Evolutionary conservation across 2,113 vertebrate genomes (phyloP), one percentile per base, ranked within the genome.

Genomic region (Tauraco erythrolophus): DNA sequence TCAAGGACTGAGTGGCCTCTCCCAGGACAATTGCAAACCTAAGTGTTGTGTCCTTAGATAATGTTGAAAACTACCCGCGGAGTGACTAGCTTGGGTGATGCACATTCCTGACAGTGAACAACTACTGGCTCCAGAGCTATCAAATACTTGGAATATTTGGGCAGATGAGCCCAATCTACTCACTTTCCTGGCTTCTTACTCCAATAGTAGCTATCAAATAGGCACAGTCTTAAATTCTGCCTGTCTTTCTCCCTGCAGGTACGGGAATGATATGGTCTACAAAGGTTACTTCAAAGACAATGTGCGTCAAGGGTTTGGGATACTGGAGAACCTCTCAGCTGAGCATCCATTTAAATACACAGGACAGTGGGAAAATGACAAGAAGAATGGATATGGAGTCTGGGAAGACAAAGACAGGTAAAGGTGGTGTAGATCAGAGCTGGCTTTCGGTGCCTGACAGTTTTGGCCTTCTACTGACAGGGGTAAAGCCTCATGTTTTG

Each of bases 331-430:
- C 1, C 4, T 74, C 27, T 87, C 78, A 0, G 74, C 91, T 4
- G 51, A 96, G 4, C 78, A 51, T 18, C 74, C 97, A 1, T 98
- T 95, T 75, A 98, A 65, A 75, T 99, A 98, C 94, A 98, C 98
- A 0, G 98, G 98, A 23, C 98, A 98, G 23, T 98, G 98, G 98
- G 96, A 98, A 28, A 95, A 84, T 3, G 98, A 97, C 93, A 98
- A 96, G 84, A 97, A 97, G 90, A 96, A 64, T 0, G 98, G 98
- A 27, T 98, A 98, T 0, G 98, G 98, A 12, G 19, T 99, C 4
- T 96, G 97, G 95, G 98, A 99, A 5, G 97, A 98, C 58, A 45
- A 58, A 9, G 94, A 98, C n/a, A 98, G 98, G 98, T 98, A 94
- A 97, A 22, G 35, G 17, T 8, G 69, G 12, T 35, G 7, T 1